These are phyloP conservation scores for Callipepla squamata DNA, from an alignment of 2,113 vertebrate genomes.

Conservation along the genomic window DNA sequence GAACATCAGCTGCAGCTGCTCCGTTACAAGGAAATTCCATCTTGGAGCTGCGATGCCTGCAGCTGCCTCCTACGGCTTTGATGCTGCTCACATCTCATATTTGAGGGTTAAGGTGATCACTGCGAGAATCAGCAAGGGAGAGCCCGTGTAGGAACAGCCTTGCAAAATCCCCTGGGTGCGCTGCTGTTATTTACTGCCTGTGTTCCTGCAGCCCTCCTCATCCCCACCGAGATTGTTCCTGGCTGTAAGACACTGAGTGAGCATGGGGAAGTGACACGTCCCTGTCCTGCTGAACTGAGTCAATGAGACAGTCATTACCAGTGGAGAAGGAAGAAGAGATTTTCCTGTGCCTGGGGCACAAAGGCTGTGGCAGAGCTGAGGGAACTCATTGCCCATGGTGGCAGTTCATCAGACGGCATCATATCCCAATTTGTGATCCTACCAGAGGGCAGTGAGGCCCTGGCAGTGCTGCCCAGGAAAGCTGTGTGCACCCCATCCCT, in stretches of 20 bases:
- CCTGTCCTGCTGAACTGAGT: rapidly evolving
- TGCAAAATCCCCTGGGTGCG: background rate
- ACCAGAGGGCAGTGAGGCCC: too few species aligned
- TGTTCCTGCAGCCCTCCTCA: background rate
- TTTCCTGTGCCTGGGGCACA: rapidly evolving
- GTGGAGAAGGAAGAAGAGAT: background rate
- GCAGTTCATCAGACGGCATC: background rate
- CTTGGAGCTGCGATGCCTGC: background rate
- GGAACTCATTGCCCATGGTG: background rate
- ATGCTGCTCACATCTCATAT: background rate
- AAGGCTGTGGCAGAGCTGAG: background rate
- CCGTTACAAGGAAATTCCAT: background rate
- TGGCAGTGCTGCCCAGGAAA: too few species aligned
- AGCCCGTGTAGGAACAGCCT: background rate
- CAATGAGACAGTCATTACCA: background rate
- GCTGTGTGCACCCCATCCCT: too few species aligned
- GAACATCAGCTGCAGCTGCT: background rate
- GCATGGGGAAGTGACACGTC: background rate
- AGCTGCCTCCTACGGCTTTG: background rate
- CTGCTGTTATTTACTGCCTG: background rate
- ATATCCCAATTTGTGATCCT: background rate
- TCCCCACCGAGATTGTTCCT: rapidly evolving
- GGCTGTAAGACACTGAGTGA: background rate
- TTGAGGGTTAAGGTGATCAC: background rate
- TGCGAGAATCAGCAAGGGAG: background rate